Evolutionary conservation across 2,113 vertebrate genomes (phyloP), one percentile per base, ranked within the genome.

Genomic region (Poicephalus meyeri): DNA sequence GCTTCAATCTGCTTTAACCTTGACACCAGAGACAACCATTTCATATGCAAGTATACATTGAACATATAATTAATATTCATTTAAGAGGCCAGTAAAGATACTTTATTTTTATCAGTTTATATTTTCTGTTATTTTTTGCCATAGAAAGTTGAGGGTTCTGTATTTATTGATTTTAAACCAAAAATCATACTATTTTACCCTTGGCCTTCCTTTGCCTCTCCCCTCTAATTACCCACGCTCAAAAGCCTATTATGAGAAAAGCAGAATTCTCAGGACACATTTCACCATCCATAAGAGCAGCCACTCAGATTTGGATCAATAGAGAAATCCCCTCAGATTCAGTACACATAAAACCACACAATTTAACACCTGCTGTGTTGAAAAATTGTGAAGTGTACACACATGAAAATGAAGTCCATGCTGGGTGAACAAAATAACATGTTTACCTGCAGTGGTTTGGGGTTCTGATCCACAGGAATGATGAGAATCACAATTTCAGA

Each of bases 401-500:
- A 0, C 21, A 47, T 8, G 33, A 37, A 82, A 53, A 28, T 25
- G 11, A 90, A 70, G 50, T 24, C 14, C 20, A 31, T 14, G 11
- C 37, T 29, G 31, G 23, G 15, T 56, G 63, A 92, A 44, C 49
- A 74, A 53, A 64, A 8, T 4, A 55, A 35, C 14, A 29, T 6
- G 50, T 46, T 69, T 96, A 99, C 99, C 99, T 99, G 99, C 96
- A 99, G 74, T 3, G 98, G 96, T 65, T 99, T 99, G 3, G 99
- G 99, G 89, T 98, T 98, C 87, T 98, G 98, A 89, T 99, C 99
- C n/a, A 99, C 99, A 2, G 99, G 99, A 33, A 99, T 95, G 16
- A 99, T 98, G 69, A 99, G 99, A 87, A 99, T 97, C 80, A 99
- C 98, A 31, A 99, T 98, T 89, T 99, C 98, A 0, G 99, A 99